Evolutionary conservation across 2,113 vertebrate species (phyloP).

Genomic region (Stegastes partitus): DNA sequence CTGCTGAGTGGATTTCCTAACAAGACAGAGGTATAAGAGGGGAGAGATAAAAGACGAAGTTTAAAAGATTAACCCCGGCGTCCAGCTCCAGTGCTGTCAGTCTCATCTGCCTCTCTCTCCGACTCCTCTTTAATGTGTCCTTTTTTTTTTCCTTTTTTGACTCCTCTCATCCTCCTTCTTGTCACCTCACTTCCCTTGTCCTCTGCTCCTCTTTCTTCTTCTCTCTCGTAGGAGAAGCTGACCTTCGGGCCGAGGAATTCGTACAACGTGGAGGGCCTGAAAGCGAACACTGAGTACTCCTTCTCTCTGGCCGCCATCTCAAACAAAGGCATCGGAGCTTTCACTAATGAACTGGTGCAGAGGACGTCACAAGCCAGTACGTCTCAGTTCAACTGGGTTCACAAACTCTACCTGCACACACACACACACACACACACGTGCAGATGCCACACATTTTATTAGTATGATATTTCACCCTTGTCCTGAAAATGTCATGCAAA

Average conservation of each 20-base stretch:
- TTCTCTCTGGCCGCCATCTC: constrained; percentile 97
- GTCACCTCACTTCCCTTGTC: constrained; percentile 7
- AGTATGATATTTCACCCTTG: constrained; percentile 28
- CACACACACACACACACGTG: neutral
- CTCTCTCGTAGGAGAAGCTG: constrained; percentile 87
- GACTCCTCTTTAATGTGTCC: constrained; percentile 26
- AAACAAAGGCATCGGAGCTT: constrained; percentile 94
- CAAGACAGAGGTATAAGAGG: constrained; percentile 31
- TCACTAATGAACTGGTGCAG: constrained; percentile 94
- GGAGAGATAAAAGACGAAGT: constrained; percentile 35
- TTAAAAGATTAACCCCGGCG: constrained; percentile 49
- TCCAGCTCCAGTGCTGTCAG: constrained; percentile 12
- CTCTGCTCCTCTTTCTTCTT: constrained; percentile 31
- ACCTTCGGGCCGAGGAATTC: constrained; percentile 91
- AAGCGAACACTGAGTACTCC: constrained; percentile 96
- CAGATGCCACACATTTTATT: constrained; percentile 7
- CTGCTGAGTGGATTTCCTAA: constrained; percentile 32
- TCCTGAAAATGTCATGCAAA: constrained; percentile 31
- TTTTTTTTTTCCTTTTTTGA: constrained; percentile 19
- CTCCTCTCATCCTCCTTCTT: constrained; percentile 20
- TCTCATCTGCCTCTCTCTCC: constrained; percentile 30
- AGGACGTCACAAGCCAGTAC: constrained; percentile 98
- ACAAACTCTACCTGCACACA: constrained; percentile 11
- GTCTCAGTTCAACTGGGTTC: constrained; percentile 76
- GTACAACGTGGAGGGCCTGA: constrained; percentile 92